Conservation (phyloP, 1,140 invertebrate species). For the Pseudomyrmex concolor region DNA sequence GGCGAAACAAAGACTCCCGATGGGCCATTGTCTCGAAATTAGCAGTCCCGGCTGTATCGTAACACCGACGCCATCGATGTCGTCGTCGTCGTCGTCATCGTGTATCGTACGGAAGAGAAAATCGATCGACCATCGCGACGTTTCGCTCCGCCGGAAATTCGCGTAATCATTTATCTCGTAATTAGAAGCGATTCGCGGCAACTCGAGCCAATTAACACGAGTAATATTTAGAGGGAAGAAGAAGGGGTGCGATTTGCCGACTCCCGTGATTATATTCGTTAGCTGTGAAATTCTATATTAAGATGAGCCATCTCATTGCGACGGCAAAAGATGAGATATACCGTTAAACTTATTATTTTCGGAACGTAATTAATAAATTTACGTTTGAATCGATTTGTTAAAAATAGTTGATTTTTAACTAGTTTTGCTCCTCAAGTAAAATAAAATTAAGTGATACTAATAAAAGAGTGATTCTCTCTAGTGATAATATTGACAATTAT, state of each 20-base stretch:
- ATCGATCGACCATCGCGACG: background rate
- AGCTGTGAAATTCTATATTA: constrained; percentile 37
- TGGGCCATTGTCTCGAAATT: constrained; percentile 73
- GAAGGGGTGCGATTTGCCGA: background rate
- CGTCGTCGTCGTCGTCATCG: constrained; percentile 20
- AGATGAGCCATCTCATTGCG: constrained; percentile 17
- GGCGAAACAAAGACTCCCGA: constrained; percentile 65
- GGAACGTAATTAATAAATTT: constrained; percentile 18
- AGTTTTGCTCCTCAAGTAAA: background rate
- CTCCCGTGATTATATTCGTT: constrained; percentile 1
- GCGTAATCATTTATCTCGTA: constrained; percentile 34
- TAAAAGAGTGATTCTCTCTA: background rate
- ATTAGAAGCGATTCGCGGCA: constrained; percentile 27
- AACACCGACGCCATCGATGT: constrained; percentile 50
- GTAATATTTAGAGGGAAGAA: constrained; percentile 38
- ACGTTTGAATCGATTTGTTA: background rate
- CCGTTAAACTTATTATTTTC: constrained; percentile 27
- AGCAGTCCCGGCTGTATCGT: constrained; percentile 62
- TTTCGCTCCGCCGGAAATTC: background rate
- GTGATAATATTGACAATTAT: background rate
- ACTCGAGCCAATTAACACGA: constrained; percentile 34
- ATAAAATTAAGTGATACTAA: background rate
- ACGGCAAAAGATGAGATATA: constrained; percentile 7
- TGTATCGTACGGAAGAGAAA: background rate
- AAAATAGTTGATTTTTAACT: background rate